phyloP scores from a whole-genome alignment of 2,113 vertebrate genomes.

The Himantopus leucocephalus region DNA sequence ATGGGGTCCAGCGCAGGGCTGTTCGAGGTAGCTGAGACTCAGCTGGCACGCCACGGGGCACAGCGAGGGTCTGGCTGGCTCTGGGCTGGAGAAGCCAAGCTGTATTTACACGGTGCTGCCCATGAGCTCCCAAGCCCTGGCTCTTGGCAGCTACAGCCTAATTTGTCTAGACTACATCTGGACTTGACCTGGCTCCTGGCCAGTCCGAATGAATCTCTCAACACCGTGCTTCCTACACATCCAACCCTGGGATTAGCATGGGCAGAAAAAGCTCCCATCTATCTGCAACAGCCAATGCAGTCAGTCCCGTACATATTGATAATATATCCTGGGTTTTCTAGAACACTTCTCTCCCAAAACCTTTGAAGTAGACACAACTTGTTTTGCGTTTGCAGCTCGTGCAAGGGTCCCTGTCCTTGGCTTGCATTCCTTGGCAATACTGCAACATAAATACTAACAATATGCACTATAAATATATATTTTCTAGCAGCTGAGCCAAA shows the following conservation, averaged over 20 bases:
- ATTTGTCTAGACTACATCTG: constrained; percentile 59
- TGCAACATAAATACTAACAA: neutral
- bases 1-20: accelerated
- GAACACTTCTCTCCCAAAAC: neutral
- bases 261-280: neutral
- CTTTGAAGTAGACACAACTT: neutral
- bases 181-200: constrained; percentile 9
- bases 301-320: neutral
- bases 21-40: neutral
- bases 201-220: constrained; percentile 49
- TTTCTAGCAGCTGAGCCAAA: neutral
- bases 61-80: neutral
- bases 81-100: neutral
- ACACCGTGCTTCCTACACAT: neutral
- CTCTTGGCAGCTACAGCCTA: constrained; percentile 14
- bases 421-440: neutral
- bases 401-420: neutral
- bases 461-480: neutral
- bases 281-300: neutral
- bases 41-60: neutral
- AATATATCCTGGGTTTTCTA: neutral
- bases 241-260: neutral
- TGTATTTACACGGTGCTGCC: neutral
- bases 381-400: neutral
- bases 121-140: neutral